These are phyloP conservation scores for Oryzias javanicus DNA, from an alignment of 2,113 vertebrate species.

Conservation along the genomic window DNA sequence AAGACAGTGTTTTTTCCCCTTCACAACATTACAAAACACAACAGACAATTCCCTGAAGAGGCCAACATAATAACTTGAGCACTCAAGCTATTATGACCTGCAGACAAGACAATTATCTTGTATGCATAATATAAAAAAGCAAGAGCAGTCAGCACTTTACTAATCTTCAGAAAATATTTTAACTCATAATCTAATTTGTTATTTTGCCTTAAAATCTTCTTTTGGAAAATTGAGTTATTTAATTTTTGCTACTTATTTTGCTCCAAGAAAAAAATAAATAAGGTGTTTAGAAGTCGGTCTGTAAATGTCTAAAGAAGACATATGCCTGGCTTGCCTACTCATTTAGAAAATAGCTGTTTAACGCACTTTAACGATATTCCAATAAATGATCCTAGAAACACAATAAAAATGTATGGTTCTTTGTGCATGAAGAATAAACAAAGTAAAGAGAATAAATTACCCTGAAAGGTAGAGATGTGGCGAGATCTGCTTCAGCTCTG, in stretches of 20 bases:
- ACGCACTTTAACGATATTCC: no score
- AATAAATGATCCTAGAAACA: no score
- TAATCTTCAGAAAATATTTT: not conserved
- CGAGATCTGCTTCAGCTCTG: conserved; percentile 18
- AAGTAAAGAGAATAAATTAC: conserved; percentile 37
- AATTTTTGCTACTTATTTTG: no score
- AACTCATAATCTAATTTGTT: not conserved
- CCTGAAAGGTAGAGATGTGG: conserved; percentile 45
- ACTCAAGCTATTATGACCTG: not conserved
- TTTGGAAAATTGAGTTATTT: no score
- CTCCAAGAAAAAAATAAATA: no score
- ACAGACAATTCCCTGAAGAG: not conserved
- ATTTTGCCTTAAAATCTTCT: no score
- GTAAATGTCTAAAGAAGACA: no score
- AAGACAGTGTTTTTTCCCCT: not conserved
- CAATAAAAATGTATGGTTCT: not conserved
- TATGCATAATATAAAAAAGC: not conserved
- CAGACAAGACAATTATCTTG: not conserved
- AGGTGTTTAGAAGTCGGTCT: no score
- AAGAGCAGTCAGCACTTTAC: not conserved
- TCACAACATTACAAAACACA: not conserved
- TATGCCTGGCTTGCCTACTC: no score
- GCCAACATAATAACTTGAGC: not conserved
- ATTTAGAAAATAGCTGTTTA: no score
- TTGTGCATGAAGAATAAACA: not conserved